These are phyloP conservation scores for Myotis vivesi DNA, from an alignment of 2,797 vertebrate species.

Conservation along the genomic window DNA sequence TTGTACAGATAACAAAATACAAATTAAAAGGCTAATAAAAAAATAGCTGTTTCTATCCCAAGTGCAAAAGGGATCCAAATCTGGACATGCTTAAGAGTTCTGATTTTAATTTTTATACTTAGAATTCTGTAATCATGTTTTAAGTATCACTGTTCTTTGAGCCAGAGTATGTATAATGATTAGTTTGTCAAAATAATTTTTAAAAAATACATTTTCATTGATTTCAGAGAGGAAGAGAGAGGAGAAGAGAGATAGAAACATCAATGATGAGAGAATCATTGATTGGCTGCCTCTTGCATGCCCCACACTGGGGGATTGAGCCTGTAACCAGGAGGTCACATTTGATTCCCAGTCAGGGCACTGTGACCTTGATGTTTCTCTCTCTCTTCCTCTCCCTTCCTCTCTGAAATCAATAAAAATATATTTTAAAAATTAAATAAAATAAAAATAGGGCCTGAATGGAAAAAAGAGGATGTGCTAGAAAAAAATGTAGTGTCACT, in stretches of 20 bases:
- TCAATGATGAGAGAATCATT: too few relatives aligned
- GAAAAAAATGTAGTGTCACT: background rate
- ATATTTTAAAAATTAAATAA: background rate
- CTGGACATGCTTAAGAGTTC: background rate
- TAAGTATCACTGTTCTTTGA: conserved; percentile 14
- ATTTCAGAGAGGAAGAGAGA: too few relatives aligned
- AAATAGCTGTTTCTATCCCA: background rate
- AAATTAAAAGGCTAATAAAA: background rate
- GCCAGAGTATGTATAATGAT: background rate
- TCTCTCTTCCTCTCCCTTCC: too few relatives aligned
- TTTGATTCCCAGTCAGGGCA: too few relatives aligned
- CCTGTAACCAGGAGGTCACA: too few relatives aligned
- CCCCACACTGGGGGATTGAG: too few relatives aligned
- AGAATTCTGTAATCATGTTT: conserved; percentile 32
- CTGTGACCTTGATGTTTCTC: too few relatives aligned
- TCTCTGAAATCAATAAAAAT: too few relatives aligned
- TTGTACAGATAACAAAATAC: background rate
- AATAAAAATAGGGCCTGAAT: background rate
- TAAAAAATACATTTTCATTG: background rate
- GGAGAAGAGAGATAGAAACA: too few relatives aligned
- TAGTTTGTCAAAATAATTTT: conserved; percentile 27
- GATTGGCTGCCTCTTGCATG: too few relatives aligned
- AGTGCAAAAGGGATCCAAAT: background rate
- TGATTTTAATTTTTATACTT: background rate
- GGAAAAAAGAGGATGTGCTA: background rate